Percentiles rank a stretch among this genome's conserved stretches.
phyloP scores from a whole-genome alignment of 2,888 invertebrate species.

The Agrochola lychnidis region DNA sequence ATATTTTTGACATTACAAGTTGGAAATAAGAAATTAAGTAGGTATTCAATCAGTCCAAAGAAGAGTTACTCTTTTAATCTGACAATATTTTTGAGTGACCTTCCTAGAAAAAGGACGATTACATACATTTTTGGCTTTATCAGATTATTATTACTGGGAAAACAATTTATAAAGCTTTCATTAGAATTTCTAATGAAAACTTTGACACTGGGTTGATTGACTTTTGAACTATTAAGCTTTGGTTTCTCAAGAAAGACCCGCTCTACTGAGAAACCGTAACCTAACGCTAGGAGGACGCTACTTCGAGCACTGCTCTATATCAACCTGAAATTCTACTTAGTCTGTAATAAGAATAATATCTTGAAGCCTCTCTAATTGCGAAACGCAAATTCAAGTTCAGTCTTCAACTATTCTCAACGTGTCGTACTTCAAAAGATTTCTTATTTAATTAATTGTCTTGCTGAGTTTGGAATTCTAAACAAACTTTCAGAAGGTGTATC shows the following conservation, averaged over 20 bases:
- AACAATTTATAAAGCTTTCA: neutral
- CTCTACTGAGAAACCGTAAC: neutral
- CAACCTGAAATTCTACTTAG: neutral
- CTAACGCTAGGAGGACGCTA: neutral
- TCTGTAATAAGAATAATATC: constrained; percentile 8
- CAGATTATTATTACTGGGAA: neutral
- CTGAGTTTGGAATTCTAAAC: constrained; percentile 50
- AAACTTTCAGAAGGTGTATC: constrained; percentile 53
- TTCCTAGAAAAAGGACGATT: neutral
- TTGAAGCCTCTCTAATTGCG: constrained; percentile 6
- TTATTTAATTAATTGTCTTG: constrained; percentile 57
- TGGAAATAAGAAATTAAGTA: neutral
- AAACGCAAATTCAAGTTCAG: constrained; percentile 43
- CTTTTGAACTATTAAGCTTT: neutral
- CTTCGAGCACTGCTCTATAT: neutral
- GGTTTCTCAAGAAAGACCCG: neutral
- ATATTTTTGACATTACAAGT: neutral
- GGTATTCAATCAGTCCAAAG: neutral
- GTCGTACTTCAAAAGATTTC: constrained; percentile 52
- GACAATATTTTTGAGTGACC: neutral
- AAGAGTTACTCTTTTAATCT: neutral
- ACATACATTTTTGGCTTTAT: neutral
- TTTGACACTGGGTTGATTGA: neutral
- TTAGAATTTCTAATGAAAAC: neutral
- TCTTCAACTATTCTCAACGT: constrained; percentile 51